Conservation (phyloP, 2,113 vertebrate species). For the Nycticryphes semicollaris region DNA sequence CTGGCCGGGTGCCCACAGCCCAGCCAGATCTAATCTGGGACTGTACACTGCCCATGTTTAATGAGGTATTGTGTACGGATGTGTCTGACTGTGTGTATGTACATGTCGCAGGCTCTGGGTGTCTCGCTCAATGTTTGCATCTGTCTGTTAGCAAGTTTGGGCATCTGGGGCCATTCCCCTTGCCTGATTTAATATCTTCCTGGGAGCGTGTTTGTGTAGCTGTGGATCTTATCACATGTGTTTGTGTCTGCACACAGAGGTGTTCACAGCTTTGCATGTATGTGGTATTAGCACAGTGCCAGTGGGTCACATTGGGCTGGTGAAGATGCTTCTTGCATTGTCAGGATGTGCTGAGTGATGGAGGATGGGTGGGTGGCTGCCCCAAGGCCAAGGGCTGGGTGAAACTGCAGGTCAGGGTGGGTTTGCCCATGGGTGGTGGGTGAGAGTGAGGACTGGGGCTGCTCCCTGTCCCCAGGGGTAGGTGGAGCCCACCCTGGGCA, state of each 20-base stretch:
- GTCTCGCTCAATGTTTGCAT: slow-evolving; percentile 33
- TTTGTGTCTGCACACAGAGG: background rate
- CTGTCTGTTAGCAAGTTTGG: background rate
- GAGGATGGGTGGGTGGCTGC: background rate
- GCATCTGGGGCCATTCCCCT: background rate
- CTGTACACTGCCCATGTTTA: slow-evolving; percentile 36
- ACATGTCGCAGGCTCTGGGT: background rate
- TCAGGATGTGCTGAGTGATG: background rate
- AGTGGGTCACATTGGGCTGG: background rate
- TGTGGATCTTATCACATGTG: fast-evolving
- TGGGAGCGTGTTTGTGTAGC: background rate
- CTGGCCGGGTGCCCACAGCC: slow-evolving; percentile 19
- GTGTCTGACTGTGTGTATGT: slow-evolving; percentile 28
- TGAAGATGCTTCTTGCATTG: background rate
- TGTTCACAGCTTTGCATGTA: background rate
- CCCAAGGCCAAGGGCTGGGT: background rate
- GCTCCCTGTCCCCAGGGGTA: background rate
- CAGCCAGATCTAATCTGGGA: slow-evolving; percentile 47
- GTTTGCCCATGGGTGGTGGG: background rate
- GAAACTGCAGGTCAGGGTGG: background rate
- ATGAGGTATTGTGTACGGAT: slow-evolving; percentile 22
- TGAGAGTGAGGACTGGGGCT: background rate
- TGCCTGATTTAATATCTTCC: background rate
- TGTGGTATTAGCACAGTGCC: background rate
- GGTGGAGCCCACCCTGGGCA: background rate